Base-by-base conservation (phyloP, 37 sponge, comb jelly and placozoan genomes). In the Tethya wilhelma region DNA sequence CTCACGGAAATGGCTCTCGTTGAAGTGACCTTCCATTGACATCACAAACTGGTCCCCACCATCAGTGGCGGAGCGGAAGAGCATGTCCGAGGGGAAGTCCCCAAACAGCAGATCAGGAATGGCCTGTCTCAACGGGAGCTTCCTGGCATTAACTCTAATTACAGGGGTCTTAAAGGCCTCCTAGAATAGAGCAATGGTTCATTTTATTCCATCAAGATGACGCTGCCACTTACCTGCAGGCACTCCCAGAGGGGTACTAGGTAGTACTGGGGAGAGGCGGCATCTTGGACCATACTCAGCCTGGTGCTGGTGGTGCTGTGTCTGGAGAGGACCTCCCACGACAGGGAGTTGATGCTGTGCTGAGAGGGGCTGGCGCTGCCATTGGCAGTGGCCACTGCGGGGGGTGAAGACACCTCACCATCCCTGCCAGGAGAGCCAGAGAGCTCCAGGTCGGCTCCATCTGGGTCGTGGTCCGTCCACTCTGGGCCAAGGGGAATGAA, bases 181-280 rank as follows among this genome's bases (percentile, higher is more conserved):
- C 71, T 83, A 29, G 19, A 49, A 30, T 20, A 49, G 5, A 2
- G 28, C 45, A 19, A 49, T 17, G 28, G 6, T n/a, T 60, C 28
- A 25, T n/a, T 25, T 60, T n/a, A n/a, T n/a, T 6, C 26, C 63
- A n/a, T n/a, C n/a, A n/a, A 30, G 7, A 67, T 67, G 34, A 37
- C 6, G 67, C 32, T 36, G 39, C 67, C 67, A 11, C 7, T 30
- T 38, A 75, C 75, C 75, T 75, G 78, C 26, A 89, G 38, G 39
- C 89, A 89, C 37, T 89, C 89, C 89, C 89, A 89, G 36, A 81
- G 69, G 3, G 89, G 79, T 23, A 89, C 73, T 8, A 83, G 89
- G 58, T 53, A 37, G 30, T 78, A 56, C 25, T 44, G 29, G 40
- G 59, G 69, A 26, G 79, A 71, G 20, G 56, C 32, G 40, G 4